These are phyloP conservation scores for Lingula anatina DNA, from an alignment of 2,888 invertebrate genomes.

Conservation along the genomic window DNA sequence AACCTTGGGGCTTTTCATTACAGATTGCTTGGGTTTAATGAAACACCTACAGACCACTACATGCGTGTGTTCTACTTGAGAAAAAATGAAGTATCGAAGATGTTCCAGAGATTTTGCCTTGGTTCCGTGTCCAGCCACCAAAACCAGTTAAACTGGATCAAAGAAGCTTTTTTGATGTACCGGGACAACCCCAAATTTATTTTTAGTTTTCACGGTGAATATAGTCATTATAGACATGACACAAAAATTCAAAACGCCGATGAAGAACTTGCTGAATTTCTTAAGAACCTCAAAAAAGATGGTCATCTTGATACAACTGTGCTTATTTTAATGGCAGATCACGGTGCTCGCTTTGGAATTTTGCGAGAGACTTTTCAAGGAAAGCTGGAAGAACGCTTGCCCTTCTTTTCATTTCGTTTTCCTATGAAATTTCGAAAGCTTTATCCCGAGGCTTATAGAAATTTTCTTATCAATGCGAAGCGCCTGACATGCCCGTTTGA, in stretches of 20 bases:
- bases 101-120: conserved; percentile 58
- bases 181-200: conserved; percentile 68
- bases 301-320: conserved; percentile 70
- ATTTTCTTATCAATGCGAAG: conserved; percentile 59
- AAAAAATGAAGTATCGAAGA: too few relatives aligned
- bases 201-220: conserved; percentile 80
- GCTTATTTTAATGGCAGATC: conserved; percentile 82
- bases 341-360: conserved; percentile 71
- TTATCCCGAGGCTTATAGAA: conserved; percentile 60
- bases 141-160: conserved; percentile 36
- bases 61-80: conserved; percentile 62
- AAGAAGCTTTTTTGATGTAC: conserved; percentile 60
- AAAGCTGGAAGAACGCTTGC: conserved; percentile 78
- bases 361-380: conserved; percentile 80
- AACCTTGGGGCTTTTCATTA: conserved; percentile 55
- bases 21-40: conserved; percentile 75
- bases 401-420: conserved; percentile 72
- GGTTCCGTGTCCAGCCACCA: conserved; percentile 66
- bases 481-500: conserved; percentile 80
- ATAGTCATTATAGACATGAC: conserved; percentile 81
- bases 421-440: conserved; percentile 61
- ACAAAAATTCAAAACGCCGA: conserved; percentile 68
- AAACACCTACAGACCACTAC: conserved; percentile 81
- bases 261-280: conserved; percentile 58
- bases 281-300: conserved; percentile 58